A percentile compares a stretch with the other conserved stretches of the same genome.
Conservation (phyloP, 2,113 vertebrate genomes). For the Scophthalmus maximus region DNA sequence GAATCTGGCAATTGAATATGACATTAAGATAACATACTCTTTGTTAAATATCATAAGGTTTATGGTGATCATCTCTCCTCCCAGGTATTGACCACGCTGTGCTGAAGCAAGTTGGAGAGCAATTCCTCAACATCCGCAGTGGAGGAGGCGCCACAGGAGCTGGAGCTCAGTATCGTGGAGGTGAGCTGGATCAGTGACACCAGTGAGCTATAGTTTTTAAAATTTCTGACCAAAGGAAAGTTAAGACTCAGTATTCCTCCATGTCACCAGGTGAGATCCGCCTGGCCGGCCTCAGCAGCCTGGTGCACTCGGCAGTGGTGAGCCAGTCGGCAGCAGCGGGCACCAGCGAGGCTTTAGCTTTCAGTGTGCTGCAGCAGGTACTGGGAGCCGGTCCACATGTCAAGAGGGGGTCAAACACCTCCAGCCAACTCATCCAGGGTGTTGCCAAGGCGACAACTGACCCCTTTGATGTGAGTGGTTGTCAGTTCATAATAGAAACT, state of each 20-base stretch:
- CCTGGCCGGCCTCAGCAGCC: slow-evolving; percentile 77
- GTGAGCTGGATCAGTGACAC: slow-evolving; percentile 70
- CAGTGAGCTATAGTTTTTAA: not conserved
- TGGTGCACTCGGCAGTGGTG: slow-evolving; percentile 91
- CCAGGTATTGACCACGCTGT: slow-evolving; percentile 91
- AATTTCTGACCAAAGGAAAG: not conserved
- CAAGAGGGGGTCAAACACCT: slow-evolving; percentile 88
- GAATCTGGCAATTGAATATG: not conserved
- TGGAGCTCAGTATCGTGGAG: slow-evolving; percentile 89
- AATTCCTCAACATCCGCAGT: slow-evolving; percentile 94
- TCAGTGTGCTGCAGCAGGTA: slow-evolving; percentile 92
- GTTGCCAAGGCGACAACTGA: slow-evolving; percentile 85
- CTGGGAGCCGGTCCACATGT: slow-evolving; percentile 90
- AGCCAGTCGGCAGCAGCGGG: slow-evolving; percentile 85
- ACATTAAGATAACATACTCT: not conserved
- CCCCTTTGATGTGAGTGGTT: slow-evolving; percentile 91
- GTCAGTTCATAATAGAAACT: not conserved
- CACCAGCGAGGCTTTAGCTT: slow-evolving; percentile 87
- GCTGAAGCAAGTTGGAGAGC: slow-evolving; percentile 93
- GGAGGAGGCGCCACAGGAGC: slow-evolving; percentile 85
- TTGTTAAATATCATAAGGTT: not conserved
- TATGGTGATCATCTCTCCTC: not conserved
- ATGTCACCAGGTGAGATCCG: slow-evolving; percentile 87
- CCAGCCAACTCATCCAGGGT: slow-evolving; percentile 86
- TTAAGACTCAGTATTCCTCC: not conserved